Percentiles rank a stretch among this genome's conserved stretches.
These are phyloP conservation scores for Rhegmatorhina hoffmannsi DNA, from an alignment of 2,113 vertebrate genomes.

Conservation along the genomic window DNA sequence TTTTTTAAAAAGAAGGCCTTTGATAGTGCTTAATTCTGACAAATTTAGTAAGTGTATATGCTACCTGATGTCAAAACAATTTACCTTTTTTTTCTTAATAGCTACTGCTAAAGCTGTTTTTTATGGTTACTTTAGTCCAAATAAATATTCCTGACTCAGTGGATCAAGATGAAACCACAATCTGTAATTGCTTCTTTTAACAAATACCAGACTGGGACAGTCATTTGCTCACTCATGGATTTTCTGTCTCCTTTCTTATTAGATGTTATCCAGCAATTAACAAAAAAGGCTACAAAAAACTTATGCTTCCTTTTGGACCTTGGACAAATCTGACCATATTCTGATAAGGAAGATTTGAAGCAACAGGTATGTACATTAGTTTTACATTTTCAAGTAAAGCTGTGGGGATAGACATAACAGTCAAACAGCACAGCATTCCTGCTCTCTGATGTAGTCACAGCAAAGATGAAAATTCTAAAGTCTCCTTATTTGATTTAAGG, in stretches of 20 bases:
- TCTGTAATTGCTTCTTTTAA: constrained; percentile 13
- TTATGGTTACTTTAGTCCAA: background rate
- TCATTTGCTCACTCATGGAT: background rate
- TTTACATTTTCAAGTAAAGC: background rate
- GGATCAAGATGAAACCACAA: constrained; percentile 33
- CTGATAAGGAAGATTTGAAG: constrained; percentile 32
- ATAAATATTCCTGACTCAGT: constrained; percentile 3
- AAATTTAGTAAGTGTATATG: background rate
- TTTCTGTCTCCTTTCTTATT: background rate
- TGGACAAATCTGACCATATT: background rate
- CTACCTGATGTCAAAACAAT: background rate
- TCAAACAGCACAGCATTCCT: background rate
- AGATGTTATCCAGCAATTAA: background rate
- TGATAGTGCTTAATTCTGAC: background rate
- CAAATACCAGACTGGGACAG: background rate
- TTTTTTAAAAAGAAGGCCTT: background rate
- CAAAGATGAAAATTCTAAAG: background rate
- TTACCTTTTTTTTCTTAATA: background rate
- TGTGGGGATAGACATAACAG: background rate
- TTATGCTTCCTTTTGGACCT: background rate
- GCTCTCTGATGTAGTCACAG: background rate
- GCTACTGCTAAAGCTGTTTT: background rate
- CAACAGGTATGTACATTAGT: background rate
- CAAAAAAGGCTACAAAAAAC: background rate
- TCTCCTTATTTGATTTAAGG: background rate